These are phyloP conservation scores for Anoplophora glabripennis DNA, from an alignment of 1,140 invertebrate species.

Conservation along the genomic window DNA sequence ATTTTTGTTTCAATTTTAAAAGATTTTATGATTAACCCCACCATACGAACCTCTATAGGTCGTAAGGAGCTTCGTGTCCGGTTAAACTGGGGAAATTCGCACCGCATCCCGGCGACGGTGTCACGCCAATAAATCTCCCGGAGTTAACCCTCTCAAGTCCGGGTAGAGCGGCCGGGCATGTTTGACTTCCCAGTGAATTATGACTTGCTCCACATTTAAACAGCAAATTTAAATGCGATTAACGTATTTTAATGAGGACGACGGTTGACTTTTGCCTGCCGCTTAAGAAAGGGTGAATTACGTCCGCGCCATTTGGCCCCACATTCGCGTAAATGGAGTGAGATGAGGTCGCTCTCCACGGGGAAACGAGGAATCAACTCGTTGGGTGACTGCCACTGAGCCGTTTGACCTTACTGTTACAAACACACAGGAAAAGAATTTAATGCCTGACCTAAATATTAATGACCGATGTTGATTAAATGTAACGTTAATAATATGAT, in stretches of 20 bases:
- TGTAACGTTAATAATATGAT: too few relatives aligned
- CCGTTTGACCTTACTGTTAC: too few relatives aligned
- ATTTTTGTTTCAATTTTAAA: too few relatives aligned
- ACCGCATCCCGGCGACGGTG: constrained; percentile 33
- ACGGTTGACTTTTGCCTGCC: constrained; percentile 12
- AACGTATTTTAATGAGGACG: constrained; percentile 44
- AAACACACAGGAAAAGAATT: too few relatives aligned
- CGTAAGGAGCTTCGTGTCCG: neutral
- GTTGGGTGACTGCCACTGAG: too few relatives aligned
- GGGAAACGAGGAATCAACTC: too few relatives aligned
- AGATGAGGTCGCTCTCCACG: too few relatives aligned
- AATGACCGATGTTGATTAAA: too few relatives aligned
- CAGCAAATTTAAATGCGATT: constrained; percentile 45
- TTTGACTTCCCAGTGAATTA: constrained; percentile 46
- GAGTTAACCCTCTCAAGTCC: constrained; percentile 40
- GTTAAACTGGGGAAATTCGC: constrained; percentile 21
- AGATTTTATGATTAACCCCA: too few relatives aligned
- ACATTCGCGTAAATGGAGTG: too few relatives aligned
- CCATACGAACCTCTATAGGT: too few relatives aligned
- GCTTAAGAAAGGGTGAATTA: constrained; percentile 22
- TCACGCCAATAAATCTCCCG: constrained; percentile 41
- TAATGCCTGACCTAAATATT: too few relatives aligned
- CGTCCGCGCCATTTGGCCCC: constrained; percentile 9
- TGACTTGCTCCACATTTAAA: constrained; percentile 36
- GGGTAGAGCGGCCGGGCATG: constrained; percentile 20